Percentiles rank a stretch among this genome's conserved stretches.
phyloP scores from a whole-genome alignment of 1,140 invertebrate species.

The Zaprionus capensis region DNA sequence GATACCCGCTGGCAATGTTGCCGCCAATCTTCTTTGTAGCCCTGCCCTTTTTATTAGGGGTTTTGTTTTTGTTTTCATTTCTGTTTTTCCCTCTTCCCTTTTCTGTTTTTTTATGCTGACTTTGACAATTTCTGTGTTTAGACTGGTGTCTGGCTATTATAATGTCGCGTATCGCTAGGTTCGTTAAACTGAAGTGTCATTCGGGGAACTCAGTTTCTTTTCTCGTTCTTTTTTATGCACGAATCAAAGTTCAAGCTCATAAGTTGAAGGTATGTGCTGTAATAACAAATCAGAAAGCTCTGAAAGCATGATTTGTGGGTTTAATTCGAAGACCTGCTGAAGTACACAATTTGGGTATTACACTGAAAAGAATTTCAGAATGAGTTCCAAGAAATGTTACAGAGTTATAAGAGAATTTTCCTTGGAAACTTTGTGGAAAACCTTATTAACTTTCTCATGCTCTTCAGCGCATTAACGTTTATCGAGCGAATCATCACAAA shows the following conservation, averaged over 20 bases:
- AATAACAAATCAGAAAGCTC: slow-evolving; percentile 56
- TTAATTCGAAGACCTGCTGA: background rate
- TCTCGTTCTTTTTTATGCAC: slow-evolving; percentile 39
- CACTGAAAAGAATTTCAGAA: slow-evolving; percentile 21
- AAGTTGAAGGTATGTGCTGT: slow-evolving; percentile 55
- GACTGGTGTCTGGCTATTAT: slow-evolving; percentile 37
- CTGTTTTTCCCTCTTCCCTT: background rate
- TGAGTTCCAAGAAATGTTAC: background rate
- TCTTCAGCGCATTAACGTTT: background rate
- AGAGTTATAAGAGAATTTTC: background rate
- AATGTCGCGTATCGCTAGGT: slow-evolving; percentile 58
- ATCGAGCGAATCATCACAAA: background rate
- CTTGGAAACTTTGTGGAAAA: background rate
- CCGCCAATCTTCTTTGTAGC: slow-evolving; percentile 17
- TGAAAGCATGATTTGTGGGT: slow-evolving; percentile 49
- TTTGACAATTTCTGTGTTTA: slow-evolving; percentile 36
- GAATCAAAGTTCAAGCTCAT: slow-evolving; percentile 61
- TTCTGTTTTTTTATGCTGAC: slow-evolving; percentile 35
- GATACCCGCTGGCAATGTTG: background rate
- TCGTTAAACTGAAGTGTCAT: slow-evolving; percentile 80
- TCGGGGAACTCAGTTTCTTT: slow-evolving; percentile 56
- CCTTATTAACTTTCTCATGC: background rate
- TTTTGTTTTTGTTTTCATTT: slow-evolving; percentile 7
- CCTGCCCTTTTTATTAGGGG: slow-evolving; percentile 37
- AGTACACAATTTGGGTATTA: slow-evolving; percentile 20